These are phyloP conservation scores for Lutraria rhynchaena DNA, from an alignment of 1,140 invertebrate genomes.

Conservation along the genomic window DNA sequence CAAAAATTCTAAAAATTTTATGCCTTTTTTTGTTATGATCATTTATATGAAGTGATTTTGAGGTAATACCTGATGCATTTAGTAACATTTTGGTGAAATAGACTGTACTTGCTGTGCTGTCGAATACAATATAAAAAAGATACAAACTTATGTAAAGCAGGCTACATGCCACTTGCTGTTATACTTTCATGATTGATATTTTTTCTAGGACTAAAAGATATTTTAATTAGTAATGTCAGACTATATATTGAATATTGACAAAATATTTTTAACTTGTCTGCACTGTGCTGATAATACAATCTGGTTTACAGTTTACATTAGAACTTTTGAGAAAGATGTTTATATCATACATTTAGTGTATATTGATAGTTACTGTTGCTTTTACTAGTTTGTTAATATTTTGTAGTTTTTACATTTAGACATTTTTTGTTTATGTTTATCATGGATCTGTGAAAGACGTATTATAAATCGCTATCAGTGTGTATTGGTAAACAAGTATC, in stretches of 20 bases:
- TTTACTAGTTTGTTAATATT: slow-evolving; percentile 50
- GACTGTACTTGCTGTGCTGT: too few relatives aligned
- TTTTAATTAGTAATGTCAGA: too few relatives aligned
- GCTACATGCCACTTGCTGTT: too few relatives aligned
- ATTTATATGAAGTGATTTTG: too few relatives aligned
- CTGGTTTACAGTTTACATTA: neutral
- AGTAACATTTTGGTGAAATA: too few relatives aligned
- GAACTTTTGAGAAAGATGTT: slow-evolving; percentile 4
- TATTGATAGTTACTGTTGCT: slow-evolving; percentile 26
- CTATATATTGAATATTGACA: neutral
- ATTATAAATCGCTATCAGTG: slow-evolving; percentile 39
- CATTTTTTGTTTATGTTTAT: slow-evolving; percentile 35
- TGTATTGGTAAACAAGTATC: slow-evolving; percentile 39
- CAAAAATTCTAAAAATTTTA: too few relatives aligned
- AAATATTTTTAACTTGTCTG: neutral
- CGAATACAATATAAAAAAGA: too few relatives aligned
- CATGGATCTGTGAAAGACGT: slow-evolving; percentile 19
- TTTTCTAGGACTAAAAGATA: too few relatives aligned
- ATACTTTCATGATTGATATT: too few relatives aligned
- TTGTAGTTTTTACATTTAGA: slow-evolving; percentile 50
- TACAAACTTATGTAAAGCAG: too few relatives aligned
- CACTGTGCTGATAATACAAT: neutral
- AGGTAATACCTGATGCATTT: too few relatives aligned
- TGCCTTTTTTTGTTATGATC: too few relatives aligned
- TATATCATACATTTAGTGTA: slow-evolving; percentile 18